Conservation (phyloP, 2,113 vertebrate species). For the Neodontobutis hainanensis region DNA sequence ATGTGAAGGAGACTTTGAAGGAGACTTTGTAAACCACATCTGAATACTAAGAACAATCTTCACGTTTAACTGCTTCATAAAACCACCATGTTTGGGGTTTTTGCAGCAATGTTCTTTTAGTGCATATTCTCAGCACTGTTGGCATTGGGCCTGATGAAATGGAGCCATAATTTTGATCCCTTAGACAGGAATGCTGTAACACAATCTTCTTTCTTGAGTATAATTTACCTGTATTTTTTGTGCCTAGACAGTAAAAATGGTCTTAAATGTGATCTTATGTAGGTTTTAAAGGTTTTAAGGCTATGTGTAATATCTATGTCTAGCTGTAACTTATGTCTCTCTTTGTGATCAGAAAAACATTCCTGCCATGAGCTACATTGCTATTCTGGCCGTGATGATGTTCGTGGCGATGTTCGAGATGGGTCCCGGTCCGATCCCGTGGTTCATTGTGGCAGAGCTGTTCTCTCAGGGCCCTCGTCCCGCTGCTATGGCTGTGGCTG, state of each 20-base stretch:
- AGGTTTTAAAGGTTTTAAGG: no score
- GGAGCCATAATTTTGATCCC: not conserved
- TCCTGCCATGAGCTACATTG: constrained; percentile 81
- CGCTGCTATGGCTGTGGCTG: constrained; percentile 92
- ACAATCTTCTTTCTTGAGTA: no score
- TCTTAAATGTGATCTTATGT: no score
- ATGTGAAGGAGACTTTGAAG: no score
- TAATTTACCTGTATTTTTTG: no score
- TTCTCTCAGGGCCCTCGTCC: constrained; percentile 96
- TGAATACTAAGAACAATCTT: no score
- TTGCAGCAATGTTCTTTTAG: no score
- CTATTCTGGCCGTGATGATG: constrained; percentile 85
- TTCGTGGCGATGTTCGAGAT: constrained; percentile 97
- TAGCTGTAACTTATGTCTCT: not conserved
- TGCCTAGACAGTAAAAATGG: no score
- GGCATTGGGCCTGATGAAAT: not conserved
- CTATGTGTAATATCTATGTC: not conserved
- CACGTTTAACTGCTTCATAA: no score
- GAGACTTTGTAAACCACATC: no score
- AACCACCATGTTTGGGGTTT: no score
- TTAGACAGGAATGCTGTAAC: not conserved
- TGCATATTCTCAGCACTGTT: not conserved
- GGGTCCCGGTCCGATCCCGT: constrained; percentile 95
- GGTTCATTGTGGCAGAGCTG: constrained; percentile 97
- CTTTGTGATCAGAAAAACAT: constrained; percentile 63